Percentiles rank a stretch among this genome's conserved stretches.
phyloP scores from a whole-genome alignment of 53 echinoderm and acorn worm genomes.

The Henricia sp. region DNA sequence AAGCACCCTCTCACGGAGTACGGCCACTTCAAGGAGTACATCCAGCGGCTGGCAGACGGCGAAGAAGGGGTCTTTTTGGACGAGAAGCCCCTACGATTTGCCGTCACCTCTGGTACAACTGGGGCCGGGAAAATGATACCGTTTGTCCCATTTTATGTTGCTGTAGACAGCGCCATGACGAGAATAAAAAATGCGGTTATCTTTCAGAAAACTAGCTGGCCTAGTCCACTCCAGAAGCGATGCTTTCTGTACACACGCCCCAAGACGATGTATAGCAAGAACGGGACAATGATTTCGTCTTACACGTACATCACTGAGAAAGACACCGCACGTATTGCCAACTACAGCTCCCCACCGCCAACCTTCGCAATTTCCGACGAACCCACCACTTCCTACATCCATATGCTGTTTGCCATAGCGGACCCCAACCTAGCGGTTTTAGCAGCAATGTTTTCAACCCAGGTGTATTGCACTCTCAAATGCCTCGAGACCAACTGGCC shows the following conservation, averaged over 20 bases:
- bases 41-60: conserved; percentile 71
- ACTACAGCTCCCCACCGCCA: conserved; percentile 56
- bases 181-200: not conserved
- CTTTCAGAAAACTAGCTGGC: not conserved
- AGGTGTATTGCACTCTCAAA: conserved; percentile 49
- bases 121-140: conserved; percentile 72
- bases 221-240: conserved; percentile 32
- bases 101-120: conserved; percentile 77
- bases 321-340: not conserved
- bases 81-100: conserved; percentile 55
- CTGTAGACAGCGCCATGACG: not conserved
- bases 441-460: conserved; percentile 16
- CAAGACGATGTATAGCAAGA: not conserved
- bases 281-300: conserved; percentile 34
- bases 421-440: conserved; percentile 59
- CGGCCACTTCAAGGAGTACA: conserved; percentile 65
- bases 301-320: conserved; percentile 1
- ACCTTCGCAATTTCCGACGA: conserved; percentile 57
- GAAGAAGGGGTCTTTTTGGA: conserved; percentile 73
- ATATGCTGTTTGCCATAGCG: conserved; percentile 73
- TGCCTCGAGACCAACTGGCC: conserved; percentile 70
- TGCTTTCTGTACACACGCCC: conserved; percentile 46
- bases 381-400: conserved; percentile 65
- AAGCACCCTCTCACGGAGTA: conserved; percentile 74
- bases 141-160: not conserved